A percentile compares a stretch with the other conserved stretches of the same genome.
Conservation (phyloP, 1,140 invertebrate species). For the Drosophila subpulchrella region DNA sequence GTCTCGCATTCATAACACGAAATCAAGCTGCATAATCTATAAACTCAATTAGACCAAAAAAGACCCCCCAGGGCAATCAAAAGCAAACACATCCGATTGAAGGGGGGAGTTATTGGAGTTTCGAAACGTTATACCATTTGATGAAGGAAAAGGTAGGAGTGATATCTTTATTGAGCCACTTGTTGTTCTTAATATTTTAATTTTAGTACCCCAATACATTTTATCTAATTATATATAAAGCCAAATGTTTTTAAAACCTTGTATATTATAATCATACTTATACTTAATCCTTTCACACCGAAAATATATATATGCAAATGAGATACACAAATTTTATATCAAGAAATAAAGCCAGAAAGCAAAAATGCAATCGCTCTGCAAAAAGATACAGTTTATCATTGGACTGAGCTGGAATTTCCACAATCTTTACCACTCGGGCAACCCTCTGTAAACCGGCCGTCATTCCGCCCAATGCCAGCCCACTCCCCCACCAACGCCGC, state of each 20-base stretch:
- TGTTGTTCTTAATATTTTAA: no score
- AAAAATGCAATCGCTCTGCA: neutral
- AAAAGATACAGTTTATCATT: neutral
- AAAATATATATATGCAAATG: no score
- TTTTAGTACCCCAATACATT: no score
- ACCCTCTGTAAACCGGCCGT: conserved; percentile 14
- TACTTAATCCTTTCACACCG: no score
- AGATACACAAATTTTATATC: no score
- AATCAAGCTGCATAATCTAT: conserved; percentile 69
- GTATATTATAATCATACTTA: no score
- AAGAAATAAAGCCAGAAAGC: no score
- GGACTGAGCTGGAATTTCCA: neutral
- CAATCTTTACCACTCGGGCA: conserved; percentile 6
- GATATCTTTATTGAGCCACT: no score
- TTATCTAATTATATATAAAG: no score
- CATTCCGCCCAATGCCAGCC: conserved; percentile 31
- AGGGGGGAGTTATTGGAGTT: conserved; percentile 27
- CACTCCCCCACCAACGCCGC: neutral
- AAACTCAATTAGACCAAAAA: conserved; percentile 75
- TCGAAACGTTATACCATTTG: neutral
- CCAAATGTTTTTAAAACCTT: no score
- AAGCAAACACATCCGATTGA: conserved; percentile 20
- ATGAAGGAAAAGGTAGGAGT: no score
- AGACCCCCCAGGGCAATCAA: conserved; percentile 22
- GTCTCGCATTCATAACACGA: conserved; percentile 53